These are phyloP conservation scores for Drosophila gaucha DNA, from an alignment of 2,888 invertebrate species.

Conservation along the genomic window DNA sequence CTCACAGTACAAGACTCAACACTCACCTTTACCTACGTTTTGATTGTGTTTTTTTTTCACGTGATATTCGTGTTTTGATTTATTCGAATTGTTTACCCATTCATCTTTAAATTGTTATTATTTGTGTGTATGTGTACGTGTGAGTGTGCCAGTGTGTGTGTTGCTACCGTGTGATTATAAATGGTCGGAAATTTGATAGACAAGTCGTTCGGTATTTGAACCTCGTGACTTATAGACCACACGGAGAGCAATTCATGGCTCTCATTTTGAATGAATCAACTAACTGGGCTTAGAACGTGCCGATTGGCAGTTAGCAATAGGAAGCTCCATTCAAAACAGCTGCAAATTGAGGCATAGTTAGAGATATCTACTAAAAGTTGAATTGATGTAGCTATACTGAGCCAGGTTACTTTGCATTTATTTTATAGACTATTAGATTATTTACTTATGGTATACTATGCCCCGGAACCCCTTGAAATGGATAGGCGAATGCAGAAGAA, in stretches of 20 bases:
- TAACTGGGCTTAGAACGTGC: conserved; percentile 24
- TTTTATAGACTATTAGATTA: neutral
- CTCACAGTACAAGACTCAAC: neutral
- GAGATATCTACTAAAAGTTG: conserved; percentile 1
- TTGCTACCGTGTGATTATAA: conserved; percentile 16
- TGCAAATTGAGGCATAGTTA: neutral
- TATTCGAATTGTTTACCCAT: conserved; percentile 26
- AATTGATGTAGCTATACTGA: neutral
- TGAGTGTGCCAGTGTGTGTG: no score
- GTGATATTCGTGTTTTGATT: conserved; percentile 42
- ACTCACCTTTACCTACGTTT: neutral
- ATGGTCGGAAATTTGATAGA: conserved; percentile 9
- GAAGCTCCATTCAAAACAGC: conserved; percentile 6
- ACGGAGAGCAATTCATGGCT: conserved; percentile 1
- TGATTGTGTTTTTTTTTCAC: conserved; percentile 14
- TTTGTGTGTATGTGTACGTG: no score
- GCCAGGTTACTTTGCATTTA: neutral
- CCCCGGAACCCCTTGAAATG: no score
- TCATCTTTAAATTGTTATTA: conserved; percentile 26
- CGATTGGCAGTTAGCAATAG: conserved; percentile 1
- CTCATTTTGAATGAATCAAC: conserved; percentile 6
- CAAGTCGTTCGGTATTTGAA: conserved; percentile 5
- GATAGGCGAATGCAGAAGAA: neutral
- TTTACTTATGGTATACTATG: no score
- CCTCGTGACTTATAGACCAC: conserved; percentile 27